phyloP scores from a whole-genome alignment of 2,888 invertebrate species.

The Micoletzkya japonica region DNA sequence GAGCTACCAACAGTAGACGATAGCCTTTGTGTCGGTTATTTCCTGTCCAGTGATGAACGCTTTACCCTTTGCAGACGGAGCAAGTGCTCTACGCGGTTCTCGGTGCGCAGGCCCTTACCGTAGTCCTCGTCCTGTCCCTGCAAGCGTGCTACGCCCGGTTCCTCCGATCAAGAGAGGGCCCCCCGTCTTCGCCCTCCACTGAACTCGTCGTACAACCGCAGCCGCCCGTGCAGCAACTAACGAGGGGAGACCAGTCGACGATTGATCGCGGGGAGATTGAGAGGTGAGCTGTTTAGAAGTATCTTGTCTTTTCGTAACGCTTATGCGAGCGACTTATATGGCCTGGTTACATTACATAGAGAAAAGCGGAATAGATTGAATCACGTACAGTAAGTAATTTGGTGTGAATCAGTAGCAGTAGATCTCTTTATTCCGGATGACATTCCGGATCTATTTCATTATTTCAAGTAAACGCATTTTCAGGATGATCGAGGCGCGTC shows the following conservation, averaged over 20 bases:
- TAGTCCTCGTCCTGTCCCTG: conserved; percentile 19
- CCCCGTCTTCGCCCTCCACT: neutral
- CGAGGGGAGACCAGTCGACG: neutral
- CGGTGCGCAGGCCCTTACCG: conserved; percentile 21
- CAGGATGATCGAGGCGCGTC: too few species aligned
- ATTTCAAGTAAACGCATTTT: too few species aligned
- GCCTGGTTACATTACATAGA: too few species aligned
- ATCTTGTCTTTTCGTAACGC: neutral
- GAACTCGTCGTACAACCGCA: too few species aligned
- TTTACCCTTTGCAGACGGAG: conserved; percentile 22
- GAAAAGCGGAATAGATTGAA: too few species aligned
- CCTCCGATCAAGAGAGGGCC: neutral
- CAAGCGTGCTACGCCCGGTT: conserved; percentile 16
- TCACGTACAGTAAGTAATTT: too few species aligned
- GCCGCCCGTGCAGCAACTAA: neutral
- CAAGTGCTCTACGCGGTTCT: conserved; percentile 25
- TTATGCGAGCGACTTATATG: too few species aligned
- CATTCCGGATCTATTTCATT: too few species aligned
- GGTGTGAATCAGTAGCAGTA: too few species aligned
- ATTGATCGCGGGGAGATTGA: conserved; percentile 9
- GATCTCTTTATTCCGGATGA: too few species aligned
- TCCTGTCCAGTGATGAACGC: neutral
- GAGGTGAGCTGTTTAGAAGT: neutral
- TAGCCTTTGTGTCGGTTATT: too few species aligned
- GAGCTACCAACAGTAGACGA: too few species aligned